Base-by-base conservation (phyloP, 2,888 invertebrate genomes). In the Phalangium opilio region DNA sequence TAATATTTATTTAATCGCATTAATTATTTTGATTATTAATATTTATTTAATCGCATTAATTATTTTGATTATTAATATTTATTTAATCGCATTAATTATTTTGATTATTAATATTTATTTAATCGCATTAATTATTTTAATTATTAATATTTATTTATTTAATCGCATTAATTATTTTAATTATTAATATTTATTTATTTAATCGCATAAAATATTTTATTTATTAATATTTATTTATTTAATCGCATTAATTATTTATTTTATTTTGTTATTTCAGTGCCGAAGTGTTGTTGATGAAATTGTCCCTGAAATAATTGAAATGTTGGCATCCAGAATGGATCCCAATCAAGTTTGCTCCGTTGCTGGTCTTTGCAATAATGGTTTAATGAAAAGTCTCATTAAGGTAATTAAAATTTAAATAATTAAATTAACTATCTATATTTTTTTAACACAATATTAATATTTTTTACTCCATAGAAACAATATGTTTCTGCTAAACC, bases 271-370 rank as follows among this genome's bases (percentile, higher is more conserved):
- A 14, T 18, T 48, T 15, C 27, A 51, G 51, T 53, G 53, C 21
- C 50, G 48, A 14, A 77, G 76, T 59, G 58, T 89, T 46, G 83
- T 80, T 0, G 86, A 90, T 63, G 75, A 87, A 60, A 87, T 83
- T 63, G 79, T 86, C 43, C 84, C 86, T 0, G 84, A 90, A 62
- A 65, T 90, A 47, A 77, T 89, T 27, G 89, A 90, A 62, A 83
- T 85, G 1, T 67, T 90, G 41, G 79, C 84, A 1, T 89, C 89
- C 0, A 75, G 89, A 68, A 89, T 90, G 89, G 52, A 50, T 69
- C 87, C 89, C 0, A 79, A 82, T 34, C 53, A 55, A 33, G 87
- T 89, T 33, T 89, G 87, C 64, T 76, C 83, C 0, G 83, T 86
- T 11, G 84, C 87, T 44, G 87, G 87, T 36, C 40, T 54, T 39